Percentiles rank a stretch among this genome's conserved stretches.
phyloP scores from a whole-genome alignment of 2,888 invertebrate genomes.

The Galerucella nymphaeae region DNA sequence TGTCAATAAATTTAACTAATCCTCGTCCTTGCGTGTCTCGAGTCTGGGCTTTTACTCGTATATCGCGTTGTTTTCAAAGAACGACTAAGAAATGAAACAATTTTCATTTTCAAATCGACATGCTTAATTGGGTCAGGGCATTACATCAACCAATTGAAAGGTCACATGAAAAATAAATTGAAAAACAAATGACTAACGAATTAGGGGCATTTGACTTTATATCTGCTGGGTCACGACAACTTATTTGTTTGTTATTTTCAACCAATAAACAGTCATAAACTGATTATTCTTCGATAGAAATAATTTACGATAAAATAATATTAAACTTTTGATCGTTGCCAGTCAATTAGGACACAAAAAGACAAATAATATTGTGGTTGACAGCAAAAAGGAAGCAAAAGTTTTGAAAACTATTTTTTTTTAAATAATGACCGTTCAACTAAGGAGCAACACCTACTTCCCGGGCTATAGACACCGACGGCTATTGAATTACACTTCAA shows the following conservation, averaged over 20 bases:
- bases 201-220: not conserved
- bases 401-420: no score
- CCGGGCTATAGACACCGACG: no score
- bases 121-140: constrained; percentile 20
- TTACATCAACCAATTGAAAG: constrained; percentile 13
- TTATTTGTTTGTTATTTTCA: not conserved
- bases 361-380: no score
- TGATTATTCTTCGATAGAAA: not conserved
- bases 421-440: no score
- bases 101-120: constrained; percentile 8
- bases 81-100: constrained; percentile 14
- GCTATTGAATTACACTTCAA: no score
- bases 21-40: constrained; percentile 6
- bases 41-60: constrained; percentile 3
- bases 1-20: not conserved
- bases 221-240: constrained; percentile 3
- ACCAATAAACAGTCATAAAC: not conserved
- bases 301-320: not conserved
- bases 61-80: constrained; percentile 2
- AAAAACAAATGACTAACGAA: constrained; percentile 12
- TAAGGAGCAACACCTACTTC: no score
- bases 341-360: no score
- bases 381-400: no score
- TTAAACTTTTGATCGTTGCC: no score
- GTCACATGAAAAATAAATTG: constrained; percentile 7